Conservation (phyloP, 2,888 invertebrate genomes). For the Cheilosia pagana region DNA sequence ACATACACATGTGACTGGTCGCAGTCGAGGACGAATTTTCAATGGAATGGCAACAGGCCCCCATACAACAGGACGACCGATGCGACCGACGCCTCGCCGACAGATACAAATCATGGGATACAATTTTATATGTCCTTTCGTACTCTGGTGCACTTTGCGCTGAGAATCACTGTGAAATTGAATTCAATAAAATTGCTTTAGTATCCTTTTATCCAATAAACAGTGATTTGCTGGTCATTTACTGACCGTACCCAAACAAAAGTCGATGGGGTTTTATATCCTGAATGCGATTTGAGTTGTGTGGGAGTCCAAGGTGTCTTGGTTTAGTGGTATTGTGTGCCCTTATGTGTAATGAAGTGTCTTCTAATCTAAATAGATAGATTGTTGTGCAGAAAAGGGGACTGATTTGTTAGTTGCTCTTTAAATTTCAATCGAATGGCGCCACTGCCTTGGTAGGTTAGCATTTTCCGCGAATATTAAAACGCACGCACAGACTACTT, state of each 20-base stretch:
- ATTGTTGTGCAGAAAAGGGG: constrained; percentile 11
- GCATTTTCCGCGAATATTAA: not conserved
- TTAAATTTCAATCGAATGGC: too few species aligned
- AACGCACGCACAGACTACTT: not conserved
- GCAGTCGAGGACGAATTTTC: not conserved
- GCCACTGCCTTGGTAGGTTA: not conserved
- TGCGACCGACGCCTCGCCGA: not conserved
- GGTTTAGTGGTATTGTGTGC: not conserved
- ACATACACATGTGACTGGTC: too few species aligned
- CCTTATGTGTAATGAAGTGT: constrained; percentile 1
- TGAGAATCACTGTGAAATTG: constrained; percentile 45
- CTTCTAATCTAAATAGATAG: constrained; percentile 7
- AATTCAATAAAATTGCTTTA: constrained; percentile 55
- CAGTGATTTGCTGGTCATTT: constrained; percentile 58
- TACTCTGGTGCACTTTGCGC: constrained; percentile 14
- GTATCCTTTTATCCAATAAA: constrained; percentile 59
- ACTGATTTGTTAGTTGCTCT: not conserved
- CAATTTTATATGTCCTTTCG: constrained; percentile 23
- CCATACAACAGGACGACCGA: not conserved
- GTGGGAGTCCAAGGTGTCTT: not conserved
- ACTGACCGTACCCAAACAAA: constrained; percentile 4
- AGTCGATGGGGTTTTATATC: not conserved
- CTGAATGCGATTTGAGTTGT: not conserved
- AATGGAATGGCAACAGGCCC: constrained; percentile 6
- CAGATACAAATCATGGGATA: constrained; percentile 18